Conservation (phyloP, 2,797 vertebrate genomes). For the Aselliscus stoliczkanus region DNA sequence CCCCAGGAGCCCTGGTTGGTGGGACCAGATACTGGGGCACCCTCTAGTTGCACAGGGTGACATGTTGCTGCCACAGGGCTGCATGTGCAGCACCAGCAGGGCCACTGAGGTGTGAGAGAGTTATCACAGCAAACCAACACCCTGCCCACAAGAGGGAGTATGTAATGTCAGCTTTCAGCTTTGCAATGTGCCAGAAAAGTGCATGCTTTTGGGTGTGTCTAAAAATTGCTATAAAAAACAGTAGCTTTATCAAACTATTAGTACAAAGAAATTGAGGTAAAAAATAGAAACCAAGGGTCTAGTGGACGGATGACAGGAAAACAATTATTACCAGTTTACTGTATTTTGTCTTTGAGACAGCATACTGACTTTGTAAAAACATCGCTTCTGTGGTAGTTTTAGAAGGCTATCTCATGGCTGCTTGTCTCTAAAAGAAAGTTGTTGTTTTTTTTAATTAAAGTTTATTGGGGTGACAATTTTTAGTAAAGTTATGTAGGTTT, state of each 20-base stretch:
- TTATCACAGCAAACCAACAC: neutral
- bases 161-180: neutral
- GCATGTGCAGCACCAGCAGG: neutral
- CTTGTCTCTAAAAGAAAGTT: conserved; percentile 12
- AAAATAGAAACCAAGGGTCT: neutral
- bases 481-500: too few species aligned
- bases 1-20: neutral
- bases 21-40: neutral
- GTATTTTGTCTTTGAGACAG: neutral
- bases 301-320: neutral
- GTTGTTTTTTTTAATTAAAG: neutral
- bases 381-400: neutral
- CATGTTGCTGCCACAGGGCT: neutral
- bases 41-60: neutral
- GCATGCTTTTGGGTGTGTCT: neutral
- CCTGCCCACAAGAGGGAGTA: neutral
- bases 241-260: neutral
- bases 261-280: neutral
- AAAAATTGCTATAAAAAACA: neutral
- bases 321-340: neutral
- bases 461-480: too few species aligned
- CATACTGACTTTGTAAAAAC: neutral
- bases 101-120: too few species aligned
- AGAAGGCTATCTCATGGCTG: neutral
- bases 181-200: neutral